These are phyloP conservation scores for Salvator merianae DNA, from an alignment of 2,113 vertebrate genomes.

Conservation along the genomic window DNA sequence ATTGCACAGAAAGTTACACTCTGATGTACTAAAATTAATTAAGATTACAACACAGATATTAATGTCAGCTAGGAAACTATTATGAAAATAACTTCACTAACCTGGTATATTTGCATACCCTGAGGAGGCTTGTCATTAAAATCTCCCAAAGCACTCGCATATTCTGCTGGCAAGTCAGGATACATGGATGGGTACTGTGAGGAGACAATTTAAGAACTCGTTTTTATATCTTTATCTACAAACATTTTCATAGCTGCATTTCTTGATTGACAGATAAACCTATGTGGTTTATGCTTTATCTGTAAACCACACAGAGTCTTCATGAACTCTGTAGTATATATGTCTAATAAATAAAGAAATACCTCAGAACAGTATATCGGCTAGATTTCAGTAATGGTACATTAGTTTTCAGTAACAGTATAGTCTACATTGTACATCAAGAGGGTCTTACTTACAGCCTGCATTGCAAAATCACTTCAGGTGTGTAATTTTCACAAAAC, in stretches of 20 bases:
- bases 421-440: neutral
- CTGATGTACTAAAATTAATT: neutral
- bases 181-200: conserved; percentile 48
- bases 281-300: no score
- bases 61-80: neutral
- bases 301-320: no score
- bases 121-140: conserved; percentile 67
- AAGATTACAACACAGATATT: neutral
- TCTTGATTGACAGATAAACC: no score
- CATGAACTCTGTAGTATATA: no score
- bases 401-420: no score
- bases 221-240: neutral
- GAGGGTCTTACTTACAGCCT: neutral
- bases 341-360: no score
- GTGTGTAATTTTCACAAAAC: neutral
- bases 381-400: neutral
- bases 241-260: conserved; percentile 6
- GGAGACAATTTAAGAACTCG: neutral
- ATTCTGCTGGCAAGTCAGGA: conserved; percentile 45
- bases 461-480: neutral
- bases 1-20: no score
- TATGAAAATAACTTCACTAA: conserved; percentile 53
- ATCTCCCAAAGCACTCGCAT: conserved; percentile 66
- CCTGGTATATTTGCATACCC: conserved; percentile 83
- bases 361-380: neutral